phyloP scores from a whole-genome alignment of 2,888 invertebrate genomes.

The Lochmaea capreae region DNA sequence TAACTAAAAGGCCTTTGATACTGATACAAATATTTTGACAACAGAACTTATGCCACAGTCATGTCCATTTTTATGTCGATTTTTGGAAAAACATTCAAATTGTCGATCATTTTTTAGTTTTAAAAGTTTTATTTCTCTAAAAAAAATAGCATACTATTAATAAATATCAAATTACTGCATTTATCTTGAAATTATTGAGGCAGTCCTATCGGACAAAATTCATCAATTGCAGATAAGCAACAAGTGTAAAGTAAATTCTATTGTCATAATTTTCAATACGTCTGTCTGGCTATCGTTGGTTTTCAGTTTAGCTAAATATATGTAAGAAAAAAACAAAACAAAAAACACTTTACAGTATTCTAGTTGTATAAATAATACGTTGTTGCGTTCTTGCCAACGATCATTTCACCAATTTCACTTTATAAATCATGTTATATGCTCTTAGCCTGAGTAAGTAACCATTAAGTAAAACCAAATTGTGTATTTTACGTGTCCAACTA shows the following conservation, averaged over 20 bases:
- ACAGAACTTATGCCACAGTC: neutral
- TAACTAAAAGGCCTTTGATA: neutral
- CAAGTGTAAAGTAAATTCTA: neutral
- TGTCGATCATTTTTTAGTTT: too few relatives aligned
- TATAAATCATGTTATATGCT: neutral
- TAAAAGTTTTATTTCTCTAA: too few relatives aligned
- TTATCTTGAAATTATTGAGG: too few relatives aligned
- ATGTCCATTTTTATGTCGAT: neutral
- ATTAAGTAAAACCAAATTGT: conserved; percentile 16
- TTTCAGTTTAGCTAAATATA: conserved; percentile 1
- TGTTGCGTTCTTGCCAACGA: neutral
- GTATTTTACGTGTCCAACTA: neutral
- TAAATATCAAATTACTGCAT: too few relatives aligned
- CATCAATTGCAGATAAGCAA: too few relatives aligned
- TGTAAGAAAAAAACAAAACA: neutral
- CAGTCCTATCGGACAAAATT: too few relatives aligned
- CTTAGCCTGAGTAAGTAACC: conserved; percentile 15
- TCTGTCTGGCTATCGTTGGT: neutral
- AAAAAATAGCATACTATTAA: too few relatives aligned
- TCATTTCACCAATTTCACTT: neutral
- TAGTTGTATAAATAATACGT: neutral
- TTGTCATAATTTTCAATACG: neutral
- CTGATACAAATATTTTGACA: neutral
- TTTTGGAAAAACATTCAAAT: neutral
- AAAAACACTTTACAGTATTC: neutral